Evolutionary conservation across 2,113 vertebrate species (phyloP).

Genomic region (Gorsachius goisagi): DNA sequence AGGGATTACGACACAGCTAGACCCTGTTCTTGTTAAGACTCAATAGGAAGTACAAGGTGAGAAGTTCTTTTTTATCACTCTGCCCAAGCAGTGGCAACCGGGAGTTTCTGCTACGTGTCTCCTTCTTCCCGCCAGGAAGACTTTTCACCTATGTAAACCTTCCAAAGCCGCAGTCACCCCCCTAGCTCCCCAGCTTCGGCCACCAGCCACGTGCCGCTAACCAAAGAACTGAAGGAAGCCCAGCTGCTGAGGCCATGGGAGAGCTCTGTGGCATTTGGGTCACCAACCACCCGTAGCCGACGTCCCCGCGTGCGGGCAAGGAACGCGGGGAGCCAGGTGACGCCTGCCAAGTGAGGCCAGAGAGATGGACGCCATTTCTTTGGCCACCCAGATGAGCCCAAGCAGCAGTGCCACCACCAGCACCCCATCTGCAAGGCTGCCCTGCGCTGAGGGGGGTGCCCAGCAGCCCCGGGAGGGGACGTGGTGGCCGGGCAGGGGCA

Average conservation of each 20-base stretch:
- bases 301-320: rapidly evolving
- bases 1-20: background rate
- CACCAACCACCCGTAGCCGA: rapidly evolving
- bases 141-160: rapidly evolving
- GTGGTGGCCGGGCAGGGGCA: rapidly evolving
- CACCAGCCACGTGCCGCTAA: background rate
- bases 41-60: background rate
- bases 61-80: background rate
- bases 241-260: background rate
- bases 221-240: background rate
- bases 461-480: rapidly evolving
- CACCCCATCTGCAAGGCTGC: rapidly evolving
- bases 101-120: background rate
- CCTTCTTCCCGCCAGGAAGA: background rate
- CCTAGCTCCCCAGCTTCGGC: rapidly evolving
- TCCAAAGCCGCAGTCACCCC: background rate
- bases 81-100: background rate
- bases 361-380: rapidly evolving
- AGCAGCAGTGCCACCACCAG: background rate
- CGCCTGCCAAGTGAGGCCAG: rapidly evolving
- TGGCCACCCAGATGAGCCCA: rapidly evolving
- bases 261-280: background rate
- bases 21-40: background rate
- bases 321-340: rapidly evolving
- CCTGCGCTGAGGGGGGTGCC: rapidly evolving